Evolutionary conservation across 2,888 invertebrate genomes (phyloP), one percentile per base, ranked within the genome.

Genomic region (Augochlorella aurata): DNA sequence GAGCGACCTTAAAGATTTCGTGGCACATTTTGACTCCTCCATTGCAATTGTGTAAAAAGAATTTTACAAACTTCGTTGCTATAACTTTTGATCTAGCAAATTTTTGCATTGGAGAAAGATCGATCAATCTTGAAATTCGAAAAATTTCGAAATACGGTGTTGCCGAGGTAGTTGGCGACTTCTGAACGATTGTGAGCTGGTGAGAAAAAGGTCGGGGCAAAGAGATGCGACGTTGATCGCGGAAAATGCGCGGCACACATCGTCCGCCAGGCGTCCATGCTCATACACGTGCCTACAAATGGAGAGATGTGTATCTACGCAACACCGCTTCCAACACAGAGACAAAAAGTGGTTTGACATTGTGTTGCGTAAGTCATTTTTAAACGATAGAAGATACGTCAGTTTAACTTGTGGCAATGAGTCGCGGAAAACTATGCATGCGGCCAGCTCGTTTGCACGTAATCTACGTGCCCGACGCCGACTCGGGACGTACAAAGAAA

Each of bases 361-460:
- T 70, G 70, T 61, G 49, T 86, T 86, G 66, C 76, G 79, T 80
- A 85, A 86, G 69, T 10, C 21, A 76, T 50, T 75, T 85, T 81
- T 78, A 38, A 78, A 72, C 68, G 71, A 74, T 47, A 69, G 47
- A 52, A 21, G 66, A 69, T 29, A 77, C n/a, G 68, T 68, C 81
- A 75, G 49, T 61, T 72, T 77, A 54, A 58, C 71, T 70, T 61
- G 54, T 77, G 68, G 44, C 61, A 63, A 54, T 67, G 21, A 66
- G n/a, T 29, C 68, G 38, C 9, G 49, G 67, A 63, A 75, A 74
- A 58, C 49, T 45, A 69, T 75, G 54, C 65, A n/a, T 3, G 49
- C 49, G 44, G 65, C 47, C 16, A 5, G 38, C 66, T 44, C 21
- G 73, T 73, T 50, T 24, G 29, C 65, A 52, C 66, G 65, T 66